Conservation (phyloP, 2,797 vertebrate species). For the Emydoidea blandingii region DNA sequence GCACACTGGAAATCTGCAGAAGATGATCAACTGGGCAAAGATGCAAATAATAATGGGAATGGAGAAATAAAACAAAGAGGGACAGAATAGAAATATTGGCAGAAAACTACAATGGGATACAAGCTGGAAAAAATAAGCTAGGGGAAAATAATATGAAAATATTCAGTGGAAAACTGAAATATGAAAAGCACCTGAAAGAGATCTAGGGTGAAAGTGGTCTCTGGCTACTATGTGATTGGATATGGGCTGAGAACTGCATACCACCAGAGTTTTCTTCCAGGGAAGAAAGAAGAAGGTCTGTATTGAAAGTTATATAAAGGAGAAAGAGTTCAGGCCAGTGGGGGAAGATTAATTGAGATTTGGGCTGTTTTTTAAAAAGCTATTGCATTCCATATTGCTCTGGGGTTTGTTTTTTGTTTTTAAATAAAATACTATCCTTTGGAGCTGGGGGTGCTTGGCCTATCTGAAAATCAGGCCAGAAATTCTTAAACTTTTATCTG, state of each 20-base stretch:
- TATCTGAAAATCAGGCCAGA: background rate
- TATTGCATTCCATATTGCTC: background rate
- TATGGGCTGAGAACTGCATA: no score
- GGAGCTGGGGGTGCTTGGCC: background rate
- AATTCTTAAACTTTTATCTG: background rate
- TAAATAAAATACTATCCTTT: background rate
- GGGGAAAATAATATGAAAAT: background rate
- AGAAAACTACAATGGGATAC: background rate
- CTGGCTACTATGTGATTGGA: background rate
- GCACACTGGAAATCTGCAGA: background rate
- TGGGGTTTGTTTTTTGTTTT: background rate
- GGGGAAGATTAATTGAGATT: background rate
- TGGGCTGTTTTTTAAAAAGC: background rate
- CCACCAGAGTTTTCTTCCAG: background rate
- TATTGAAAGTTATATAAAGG: background rate
- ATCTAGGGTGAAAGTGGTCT: background rate
- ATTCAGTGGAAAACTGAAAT: background rate
- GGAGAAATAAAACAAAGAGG: background rate
- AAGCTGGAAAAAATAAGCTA: background rate
- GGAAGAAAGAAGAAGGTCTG: background rate
- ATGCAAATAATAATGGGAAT: background rate
- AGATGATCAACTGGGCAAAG: no score
- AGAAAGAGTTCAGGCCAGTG: background rate
- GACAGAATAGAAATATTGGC: background rate
- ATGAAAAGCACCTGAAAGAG: background rate